These are phyloP conservation scores for Hemaris fuciformis DNA, from an alignment of 2,888 invertebrate genomes.

Conservation along the genomic window DNA sequence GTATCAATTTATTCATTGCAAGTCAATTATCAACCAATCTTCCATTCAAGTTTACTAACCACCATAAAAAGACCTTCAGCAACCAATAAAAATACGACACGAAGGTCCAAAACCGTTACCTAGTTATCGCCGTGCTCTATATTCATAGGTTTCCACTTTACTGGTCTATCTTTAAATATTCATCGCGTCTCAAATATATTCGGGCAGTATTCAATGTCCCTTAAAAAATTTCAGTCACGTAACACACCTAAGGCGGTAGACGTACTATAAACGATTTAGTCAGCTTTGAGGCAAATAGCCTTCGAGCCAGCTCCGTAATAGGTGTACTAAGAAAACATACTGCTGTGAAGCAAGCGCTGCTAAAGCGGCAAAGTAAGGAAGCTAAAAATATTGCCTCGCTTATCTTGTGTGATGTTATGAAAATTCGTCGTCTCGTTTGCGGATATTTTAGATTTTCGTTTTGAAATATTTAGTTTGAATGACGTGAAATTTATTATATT, in stretches of 20 bases:
- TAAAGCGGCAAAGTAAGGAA: not conserved
- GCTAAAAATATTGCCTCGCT: conserved; percentile 20
- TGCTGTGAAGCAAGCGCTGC: not conserved
- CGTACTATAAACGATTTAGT: conserved; percentile 22
- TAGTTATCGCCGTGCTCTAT: not conserved
- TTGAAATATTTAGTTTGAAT: too few species aligned
- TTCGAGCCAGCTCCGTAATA: conserved; percentile 21
- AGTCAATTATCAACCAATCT: not conserved
- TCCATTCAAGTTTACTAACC: not conserved
- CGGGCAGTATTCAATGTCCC: conserved; percentile 9
- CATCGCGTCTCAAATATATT: conserved; percentile 8
- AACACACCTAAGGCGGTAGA: conserved; percentile 13
- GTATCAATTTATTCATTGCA: too few species aligned
- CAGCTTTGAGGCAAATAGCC: conserved; percentile 22
- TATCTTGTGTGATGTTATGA: not conserved
- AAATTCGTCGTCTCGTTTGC: not conserved
- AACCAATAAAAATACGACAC: not conserved
- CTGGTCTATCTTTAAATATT: conserved; percentile 11
- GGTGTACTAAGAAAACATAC: conserved; percentile 24
- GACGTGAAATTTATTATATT: too few species aligned
- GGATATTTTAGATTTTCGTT: not conserved
- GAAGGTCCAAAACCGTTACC: not conserved
- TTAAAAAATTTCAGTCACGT: conserved; percentile 17
- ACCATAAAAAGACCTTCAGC: not conserved
- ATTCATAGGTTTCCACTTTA: not conserved